Base-by-base conservation (phyloP, 2,888 invertebrate species). In the Apotomis turbidana region DNA sequence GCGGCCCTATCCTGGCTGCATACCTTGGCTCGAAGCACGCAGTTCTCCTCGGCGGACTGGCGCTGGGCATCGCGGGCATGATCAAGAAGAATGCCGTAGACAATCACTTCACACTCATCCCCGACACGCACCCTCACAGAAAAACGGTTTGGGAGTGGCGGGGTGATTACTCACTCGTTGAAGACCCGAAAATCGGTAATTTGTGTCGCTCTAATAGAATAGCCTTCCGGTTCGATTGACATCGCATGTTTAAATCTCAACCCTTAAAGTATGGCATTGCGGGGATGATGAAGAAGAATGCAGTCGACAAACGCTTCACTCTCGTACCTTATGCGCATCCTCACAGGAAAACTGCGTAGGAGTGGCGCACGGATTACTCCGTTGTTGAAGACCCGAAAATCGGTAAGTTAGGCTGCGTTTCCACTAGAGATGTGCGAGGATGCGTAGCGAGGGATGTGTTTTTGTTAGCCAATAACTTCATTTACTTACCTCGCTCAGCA, bases 31-130 rank as follows among this genome's bases (percentile, higher is more conserved):
- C 85, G 3, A 80, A 80, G 54, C 90, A 91, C 76, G 90, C 83
- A 0, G 6, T 90, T 0, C 62, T 91, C 0, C 70, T 84, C 0
- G 91, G 91, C 0, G 90, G 88, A 0, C 3, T 92, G 0, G 71
- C 74, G 0, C 78, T 93, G 0, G 92, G 91, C 0, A 51, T 82
- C 0, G 58, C 76, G 0, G 93, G 79, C 0, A 71, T 80, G 41
- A 55, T 90, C 15, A 91, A 92, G 84, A 93, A 93, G 76, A 80
- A 83, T 1, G 77, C 84, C 0, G 67, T 92, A 0, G 82, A 87
- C 1, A 66, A 68, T 0, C 60, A 79, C 5, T 71, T 70, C 51
- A 38, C 52, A 0, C 64, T 91, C 10, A n/a, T 88, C 5, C 87
- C 87, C 0, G 0, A 52, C 0, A 0, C 76, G 0, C 75, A 77